These are phyloP conservation scores for Formica aserva DNA, from an alignment of 2,888 invertebrate genomes.

Conservation along the genomic window DNA sequence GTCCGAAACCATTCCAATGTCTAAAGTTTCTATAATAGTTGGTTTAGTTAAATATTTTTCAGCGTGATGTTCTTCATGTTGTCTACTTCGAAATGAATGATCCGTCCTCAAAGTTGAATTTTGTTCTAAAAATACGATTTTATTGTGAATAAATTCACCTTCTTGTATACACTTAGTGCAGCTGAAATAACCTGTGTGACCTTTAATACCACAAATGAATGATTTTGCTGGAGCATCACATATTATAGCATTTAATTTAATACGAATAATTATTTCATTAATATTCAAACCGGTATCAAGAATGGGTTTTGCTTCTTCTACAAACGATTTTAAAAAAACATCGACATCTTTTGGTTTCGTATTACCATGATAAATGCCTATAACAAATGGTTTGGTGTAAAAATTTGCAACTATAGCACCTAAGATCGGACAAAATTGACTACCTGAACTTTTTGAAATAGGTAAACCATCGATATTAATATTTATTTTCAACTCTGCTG, in stretches of 20 bases:
- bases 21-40: background rate
- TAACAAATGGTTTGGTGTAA: background rate
- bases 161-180: conserved; percentile 21
- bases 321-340: background rate
- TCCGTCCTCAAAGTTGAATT: conserved; percentile 22
- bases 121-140: conserved; percentile 19
- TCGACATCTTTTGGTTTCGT: background rate
- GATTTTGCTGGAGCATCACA: conserved; percentile 8
- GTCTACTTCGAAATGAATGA: conserved; percentile 16
- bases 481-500: background rate
- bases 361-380: conserved; percentile 9
- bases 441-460: background rate
- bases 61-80: conserved; percentile 12
- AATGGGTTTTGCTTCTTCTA: conserved; percentile 7
- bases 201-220: conserved; percentile 12
- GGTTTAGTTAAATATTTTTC: conserved; percentile 1
- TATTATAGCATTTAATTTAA: conserved; percentile 1
- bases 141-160: conserved; percentile 8
- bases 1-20: background rate
- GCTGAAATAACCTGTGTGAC: conserved; percentile 18
- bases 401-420: conserved; percentile 10
- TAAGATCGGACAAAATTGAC: conserved; percentile 3
- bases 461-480: background rate
- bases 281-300: background rate
- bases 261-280: background rate